These are phyloP conservation scores for Isurus oxyrinchus DNA, from an alignment of 2,113 vertebrate genomes.

Conservation along the genomic window DNA sequence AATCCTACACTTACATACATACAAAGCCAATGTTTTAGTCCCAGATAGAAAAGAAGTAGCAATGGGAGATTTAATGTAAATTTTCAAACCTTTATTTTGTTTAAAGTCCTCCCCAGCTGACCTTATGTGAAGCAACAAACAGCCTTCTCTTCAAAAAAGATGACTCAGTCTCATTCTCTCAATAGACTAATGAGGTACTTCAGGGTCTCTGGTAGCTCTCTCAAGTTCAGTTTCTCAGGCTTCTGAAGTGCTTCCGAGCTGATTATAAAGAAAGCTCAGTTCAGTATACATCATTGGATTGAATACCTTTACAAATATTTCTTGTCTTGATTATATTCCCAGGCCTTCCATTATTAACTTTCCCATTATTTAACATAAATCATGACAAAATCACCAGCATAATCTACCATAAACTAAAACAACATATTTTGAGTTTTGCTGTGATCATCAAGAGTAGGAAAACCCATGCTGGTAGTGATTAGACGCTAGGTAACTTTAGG, in stretches of 20 bases:
- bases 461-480: neutral
- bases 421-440: constrained; percentile 7
- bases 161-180: neutral
- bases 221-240: constrained; percentile 23
- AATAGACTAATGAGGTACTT: constrained; percentile 28
- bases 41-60: neutral
- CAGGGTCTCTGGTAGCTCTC: neutral
- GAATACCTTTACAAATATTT: constrained; percentile 19
- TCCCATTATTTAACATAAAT: neutral
- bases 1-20: neutral
- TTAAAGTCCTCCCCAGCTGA: neutral
- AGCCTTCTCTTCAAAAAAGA: neutral
- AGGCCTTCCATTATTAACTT: neutral
- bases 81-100: neutral
- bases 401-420: neutral
- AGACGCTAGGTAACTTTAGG: neutral
- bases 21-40: neutral
- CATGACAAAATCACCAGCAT: neutral
- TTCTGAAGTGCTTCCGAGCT: constrained; percentile 3
- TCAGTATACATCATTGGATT: neutral
- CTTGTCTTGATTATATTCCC: constrained; percentile 11
- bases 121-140: neutral
- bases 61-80: neutral
- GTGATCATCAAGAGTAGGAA: neutral
- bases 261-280: constrained; percentile 1